Conservation (phyloP, 2,888 invertebrate species). For the Cabera pusaria region DNA sequence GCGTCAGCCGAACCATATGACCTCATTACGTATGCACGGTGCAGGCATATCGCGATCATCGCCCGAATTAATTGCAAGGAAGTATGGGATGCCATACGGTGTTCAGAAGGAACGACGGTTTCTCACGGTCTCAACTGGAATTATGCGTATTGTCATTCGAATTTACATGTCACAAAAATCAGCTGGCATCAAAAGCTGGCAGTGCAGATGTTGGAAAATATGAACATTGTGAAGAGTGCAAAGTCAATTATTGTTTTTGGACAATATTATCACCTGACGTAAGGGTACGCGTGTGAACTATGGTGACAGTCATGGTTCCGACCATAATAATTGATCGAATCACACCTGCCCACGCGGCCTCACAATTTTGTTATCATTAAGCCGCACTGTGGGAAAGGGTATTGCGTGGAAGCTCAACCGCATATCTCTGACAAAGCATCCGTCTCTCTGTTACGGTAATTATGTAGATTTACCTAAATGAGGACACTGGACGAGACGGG, state of each 20-base stretch:
- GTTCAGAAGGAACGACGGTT: slow-evolving; percentile 47
- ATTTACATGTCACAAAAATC: slow-evolving; percentile 22
- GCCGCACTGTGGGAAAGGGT: slow-evolving; percentile 54
- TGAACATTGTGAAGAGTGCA: too few species aligned
- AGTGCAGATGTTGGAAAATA: too few species aligned
- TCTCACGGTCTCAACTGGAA: slow-evolving; percentile 62
- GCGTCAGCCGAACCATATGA: slow-evolving; percentile 57
- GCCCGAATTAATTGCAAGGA: slow-evolving; percentile 78
- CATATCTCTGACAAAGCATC: slow-evolving; percentile 26
- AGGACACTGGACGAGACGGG: slow-evolving; percentile 30
- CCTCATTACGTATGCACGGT: slow-evolving; percentile 68
- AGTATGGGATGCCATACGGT: slow-evolving; percentile 69
- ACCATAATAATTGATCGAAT: slow-evolving; percentile 57
- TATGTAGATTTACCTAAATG: slow-evolving; percentile 33
- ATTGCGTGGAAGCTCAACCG: slow-evolving; percentile 32
- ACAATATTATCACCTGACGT: slow-evolving; percentile 23
- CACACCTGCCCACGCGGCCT: slow-evolving; percentile 64
- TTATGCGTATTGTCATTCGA: slow-evolving; percentile 23
- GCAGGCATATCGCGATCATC: slow-evolving; percentile 71
- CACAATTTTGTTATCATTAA: slow-evolving; percentile 54
- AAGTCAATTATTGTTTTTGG: too few species aligned
- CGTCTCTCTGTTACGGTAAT: slow-evolving; percentile 30
- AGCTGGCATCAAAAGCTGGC: too few species aligned
- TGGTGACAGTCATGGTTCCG: slow-evolving; percentile 57
- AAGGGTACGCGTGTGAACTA: slow-evolving; percentile 43